Evolutionary conservation across 2,797 vertebrate species (phyloP).

Genomic region (Toxotes lorentzi): DNA sequence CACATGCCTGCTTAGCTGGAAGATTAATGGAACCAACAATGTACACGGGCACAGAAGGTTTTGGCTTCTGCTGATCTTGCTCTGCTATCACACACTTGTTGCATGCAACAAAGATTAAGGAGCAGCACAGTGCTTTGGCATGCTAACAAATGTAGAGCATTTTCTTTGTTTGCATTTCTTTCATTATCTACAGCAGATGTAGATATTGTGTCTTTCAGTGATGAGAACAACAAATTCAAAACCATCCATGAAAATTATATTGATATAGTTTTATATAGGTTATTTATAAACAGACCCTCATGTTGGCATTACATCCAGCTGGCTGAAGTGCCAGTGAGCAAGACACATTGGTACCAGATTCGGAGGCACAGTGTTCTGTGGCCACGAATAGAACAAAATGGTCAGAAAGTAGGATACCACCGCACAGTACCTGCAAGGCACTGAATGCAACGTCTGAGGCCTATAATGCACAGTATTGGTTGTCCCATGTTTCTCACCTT

Average conservation of each 20-base stretch:
- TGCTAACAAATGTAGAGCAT: constrained; percentile 15
- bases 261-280: neutral
- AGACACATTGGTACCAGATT: neutral
- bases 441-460: neutral
- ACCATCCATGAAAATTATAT: constrained; percentile 9
- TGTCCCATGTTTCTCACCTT: neutral
- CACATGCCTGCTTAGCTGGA: constrained; percentile 31
- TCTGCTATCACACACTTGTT: constrained; percentile 64
- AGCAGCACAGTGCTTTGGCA: constrained; percentile 33
- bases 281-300: neutral
- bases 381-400: neutral
- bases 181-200: constrained; percentile 16
- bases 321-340: constrained; percentile 3
- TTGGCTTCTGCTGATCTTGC: constrained; percentile 44
- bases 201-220: constrained; percentile 36
- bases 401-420: neutral
- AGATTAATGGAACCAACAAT: constrained; percentile 46
- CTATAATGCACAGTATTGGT: neutral
- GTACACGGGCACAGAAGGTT: constrained; percentile 37
- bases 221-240: constrained; percentile 23
- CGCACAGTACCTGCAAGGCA: neutral
- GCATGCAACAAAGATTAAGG: constrained; percentile 37
- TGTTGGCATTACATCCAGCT: neutral
- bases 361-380: neutral
- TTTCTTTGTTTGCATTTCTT: constrained; percentile 49